Evolutionary conservation across 2,113 vertebrate species (phyloP), one percentile per base, ranked within the genome.

Genomic region (Ovibos moschatus): DNA sequence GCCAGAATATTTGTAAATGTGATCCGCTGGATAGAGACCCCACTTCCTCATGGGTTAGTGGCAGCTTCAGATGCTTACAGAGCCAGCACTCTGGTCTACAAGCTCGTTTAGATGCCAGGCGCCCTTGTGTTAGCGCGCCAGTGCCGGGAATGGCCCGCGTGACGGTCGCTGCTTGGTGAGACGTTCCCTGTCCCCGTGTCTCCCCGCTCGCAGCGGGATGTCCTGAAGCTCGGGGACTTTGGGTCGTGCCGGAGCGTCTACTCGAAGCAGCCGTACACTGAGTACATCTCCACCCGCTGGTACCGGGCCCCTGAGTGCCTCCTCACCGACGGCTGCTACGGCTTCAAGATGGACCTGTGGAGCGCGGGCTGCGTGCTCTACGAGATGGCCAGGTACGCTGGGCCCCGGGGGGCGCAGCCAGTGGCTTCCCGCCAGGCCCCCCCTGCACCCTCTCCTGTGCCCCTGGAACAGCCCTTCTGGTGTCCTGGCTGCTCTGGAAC

Each of bases 301-400:
- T 99, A 99, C 98, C 92, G 99, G 87, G 99, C 99, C n/a, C 99
- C 99, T 0, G 99, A 99, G 98, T 99, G 99, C 92, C 99, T 99
- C 33, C 99, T 99, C 93, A 99, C 99, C 0, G 99, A 99, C 0
- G 99, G 99, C 6, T 99, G 99, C 98, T 99, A 99, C 79, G 99
- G 98, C 40, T 98, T 99, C 83, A 99, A 99, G 98, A 99, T 99
- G 98, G 99, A 99, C 98, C 96, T 99, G 33, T 99, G 99, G 99
- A 99, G 99, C 1, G 98, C 99, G 0, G 99, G 99, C 92, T 99
- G 99, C 10, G 99, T 99, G 97, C 99, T 99, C 98, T 99, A 98
- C 79, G 99, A 99, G 98, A 99, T 99, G 86, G 98, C 99, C 98
- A 99, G 99, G 99, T 99, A 96, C 2, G 19, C 76, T 0, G 19